Evolutionary conservation across 2,888 invertebrate genomes (phyloP).

Genomic region (Polydrusus cervinus): DNA sequence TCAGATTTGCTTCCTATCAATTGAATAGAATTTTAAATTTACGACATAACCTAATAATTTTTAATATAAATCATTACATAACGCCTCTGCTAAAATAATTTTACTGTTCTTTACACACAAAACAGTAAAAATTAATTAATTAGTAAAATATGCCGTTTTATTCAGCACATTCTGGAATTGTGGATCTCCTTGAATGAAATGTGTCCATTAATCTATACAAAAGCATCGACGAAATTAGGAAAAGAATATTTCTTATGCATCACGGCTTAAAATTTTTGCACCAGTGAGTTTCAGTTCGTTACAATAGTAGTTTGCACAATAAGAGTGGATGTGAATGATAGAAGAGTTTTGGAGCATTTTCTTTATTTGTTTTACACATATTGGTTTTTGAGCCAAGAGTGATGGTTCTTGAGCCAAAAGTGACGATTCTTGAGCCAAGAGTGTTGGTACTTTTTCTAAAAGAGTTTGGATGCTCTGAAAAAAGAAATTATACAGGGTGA

Average conservation of each 20-base stretch:
- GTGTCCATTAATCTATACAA: background rate
- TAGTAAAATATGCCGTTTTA: slow-evolving; percentile 2
- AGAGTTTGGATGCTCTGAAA: too few relatives aligned
- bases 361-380: too few relatives aligned
- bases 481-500: too few relatives aligned
- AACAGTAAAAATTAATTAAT: background rate
- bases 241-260: slow-evolving; percentile 2
- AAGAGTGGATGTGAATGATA: too few relatives aligned
- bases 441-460: too few relatives aligned
- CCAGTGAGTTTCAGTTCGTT: background rate
- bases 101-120: background rate
- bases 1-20: too few relatives aligned
- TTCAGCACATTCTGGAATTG: background rate
- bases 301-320: too few relatives aligned
- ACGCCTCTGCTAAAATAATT: background rate
- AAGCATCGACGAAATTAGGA: slow-evolving; percentile 11
- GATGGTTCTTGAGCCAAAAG: too few relatives aligned
- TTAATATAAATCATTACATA: background rate
- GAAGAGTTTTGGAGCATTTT: too few relatives aligned
- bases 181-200: slow-evolving; percentile 10
- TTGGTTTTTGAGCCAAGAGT: too few relatives aligned
- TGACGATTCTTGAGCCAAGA: too few relatives aligned
- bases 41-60: background rate
- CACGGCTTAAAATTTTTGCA: background rate
- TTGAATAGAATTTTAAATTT: too few relatives aligned